Percentiles rank a stretch among this genome's conserved stretches.
These are phyloP conservation scores for Zaprionus gabonicus DNA, from an alignment of 1,140 invertebrate species.

Conservation along the genomic window DNA sequence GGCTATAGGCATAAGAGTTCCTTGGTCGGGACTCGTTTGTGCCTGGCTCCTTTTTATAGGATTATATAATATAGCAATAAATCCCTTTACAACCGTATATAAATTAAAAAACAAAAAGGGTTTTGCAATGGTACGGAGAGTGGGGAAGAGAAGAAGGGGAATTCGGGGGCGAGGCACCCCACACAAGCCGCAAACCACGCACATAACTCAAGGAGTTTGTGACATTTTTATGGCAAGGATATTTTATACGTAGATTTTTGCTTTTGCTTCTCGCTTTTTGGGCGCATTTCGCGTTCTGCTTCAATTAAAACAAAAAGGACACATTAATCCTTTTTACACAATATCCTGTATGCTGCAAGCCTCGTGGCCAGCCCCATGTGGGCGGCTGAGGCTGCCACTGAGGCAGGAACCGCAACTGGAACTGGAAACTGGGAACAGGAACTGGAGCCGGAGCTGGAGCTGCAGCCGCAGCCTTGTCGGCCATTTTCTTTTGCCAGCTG, in stretches of 20 bases:
- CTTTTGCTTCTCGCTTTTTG: constrained; percentile 54
- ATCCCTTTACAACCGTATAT: constrained; percentile 63
- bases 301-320: constrained; percentile 78
- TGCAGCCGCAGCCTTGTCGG: constrained; percentile 57
- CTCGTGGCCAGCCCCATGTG: constrained; percentile 27
- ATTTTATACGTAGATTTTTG: constrained; percentile 67
- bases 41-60: constrained; percentile 45
- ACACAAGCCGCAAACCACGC: constrained; percentile 68
- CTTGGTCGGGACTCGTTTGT: background rate
- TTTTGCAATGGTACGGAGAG: constrained; percentile 33
- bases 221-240: constrained; percentile 81
- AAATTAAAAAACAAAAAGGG: constrained; percentile 80
- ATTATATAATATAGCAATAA: constrained; percentile 80
- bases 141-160: constrained; percentile 14
- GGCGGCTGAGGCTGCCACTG: background rate
- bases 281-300: constrained; percentile 66
- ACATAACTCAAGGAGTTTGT: constrained; percentile 81
- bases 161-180: constrained; percentile 23
- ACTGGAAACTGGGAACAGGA: background rate
- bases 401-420: background rate
- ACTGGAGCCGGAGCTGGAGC: constrained; percentile 18
- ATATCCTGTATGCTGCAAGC: constrained; percentile 72
- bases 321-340: constrained; percentile 82
- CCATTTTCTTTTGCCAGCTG: constrained; percentile 80
- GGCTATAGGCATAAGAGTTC: background rate